Conservation (phyloP, 1,140 invertebrate genomes). For the Aphelenchoides fujianensis region DNA sequence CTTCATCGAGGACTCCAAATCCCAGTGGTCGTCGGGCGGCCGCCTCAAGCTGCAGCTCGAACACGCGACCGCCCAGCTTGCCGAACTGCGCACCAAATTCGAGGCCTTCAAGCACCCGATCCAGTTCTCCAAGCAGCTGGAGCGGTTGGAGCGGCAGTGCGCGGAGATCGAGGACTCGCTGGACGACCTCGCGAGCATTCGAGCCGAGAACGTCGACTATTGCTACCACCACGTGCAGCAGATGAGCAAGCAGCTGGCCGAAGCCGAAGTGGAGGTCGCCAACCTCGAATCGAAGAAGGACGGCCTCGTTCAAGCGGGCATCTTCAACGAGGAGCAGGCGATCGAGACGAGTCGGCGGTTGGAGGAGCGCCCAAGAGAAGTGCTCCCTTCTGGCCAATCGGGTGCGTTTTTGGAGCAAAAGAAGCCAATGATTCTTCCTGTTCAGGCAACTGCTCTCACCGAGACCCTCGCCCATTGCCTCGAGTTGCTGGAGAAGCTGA, state of each 20-base stretch:
- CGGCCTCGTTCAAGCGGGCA: conserved; percentile 43
- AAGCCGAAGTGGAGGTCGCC: conserved; percentile 31
- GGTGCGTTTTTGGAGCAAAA: conserved; percentile 23
- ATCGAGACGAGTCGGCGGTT: conserved; percentile 15
- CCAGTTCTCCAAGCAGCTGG: conserved; percentile 46
- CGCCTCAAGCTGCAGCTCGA: conserved; percentile 51
- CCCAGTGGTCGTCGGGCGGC: conserved; percentile 47
- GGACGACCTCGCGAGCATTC: conserved; percentile 49
- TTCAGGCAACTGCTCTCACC: conserved; percentile 31
- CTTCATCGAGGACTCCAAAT: conserved; percentile 47
- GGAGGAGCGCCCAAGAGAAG: conserved; percentile 16
- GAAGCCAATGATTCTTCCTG: conserved; percentile 32
- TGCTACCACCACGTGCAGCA: conserved; percentile 42
- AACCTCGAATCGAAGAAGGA: conserved; percentile 48
- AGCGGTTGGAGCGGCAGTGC: conserved; percentile 36
- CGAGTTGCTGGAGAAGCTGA: conserved; percentile 38
- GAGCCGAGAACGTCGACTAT: conserved; percentile 53
- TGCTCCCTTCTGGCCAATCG: not conserved
- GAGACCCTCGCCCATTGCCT: conserved; percentile 39
- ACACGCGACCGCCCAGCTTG: conserved; percentile 52
- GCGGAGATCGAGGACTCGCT: conserved; percentile 46
- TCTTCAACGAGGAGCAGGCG: conserved; percentile 46
- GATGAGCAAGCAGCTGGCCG: conserved; percentile 34
- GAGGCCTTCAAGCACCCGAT: conserved; percentile 58
- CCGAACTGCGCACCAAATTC: conserved; percentile 49